Evolutionary conservation across 2,113 vertebrate genomes (phyloP), one percentile per base, ranked within the genome.

Genomic region (Cyanocitta stelleri): DNA sequence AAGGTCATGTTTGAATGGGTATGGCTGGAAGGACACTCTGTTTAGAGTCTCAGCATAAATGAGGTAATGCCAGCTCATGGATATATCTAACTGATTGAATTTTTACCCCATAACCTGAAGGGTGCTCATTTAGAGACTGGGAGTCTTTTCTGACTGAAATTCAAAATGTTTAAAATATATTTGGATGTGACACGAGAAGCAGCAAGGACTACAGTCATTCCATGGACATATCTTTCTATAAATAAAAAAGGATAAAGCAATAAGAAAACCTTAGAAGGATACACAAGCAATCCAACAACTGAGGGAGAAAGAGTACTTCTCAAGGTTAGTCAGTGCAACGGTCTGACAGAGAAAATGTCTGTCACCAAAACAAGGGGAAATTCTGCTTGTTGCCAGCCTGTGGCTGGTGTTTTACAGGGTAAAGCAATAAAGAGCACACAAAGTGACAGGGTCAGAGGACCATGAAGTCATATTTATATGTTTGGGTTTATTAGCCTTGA

Each of bases 401-500:
- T 54, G 10, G 24, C 11, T 88, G 48, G 10, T 58, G 37, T 83
- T 87, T 87, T 62, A 83, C 59, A 94, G 54, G 58, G 32, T 73
- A 82, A 93, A 93, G 77, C 64, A 77, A 89, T 85, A 93, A 95
- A 89, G 24, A 62, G 29, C 15, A 51, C 11, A 74, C 13, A 33
- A 51, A 87, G 29, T 87, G 76, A 86, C 76, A 77, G 61, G 32
- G 20, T 49, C 91, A 55, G 63, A 81, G 64, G 35, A 77, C 27
- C 68, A 74, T 43, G 64, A 81, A 72, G 61, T 71, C 73, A 58
- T 52, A 89, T 89, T 92, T 84, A 66, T 58, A 21, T 64, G 17
- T 74, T 84, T 75, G 81, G 27, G 44, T 93, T 91, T 81, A 93
- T 84, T 61, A 95, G 39, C 68, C 87, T 84, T 89, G 64, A 91